Percentiles rank a stretch among this genome's conserved stretches.
Evolutionary conservation across 2,797 vertebrate species (phyloP).

Genomic region (Bradypodion pumilum): DNA sequence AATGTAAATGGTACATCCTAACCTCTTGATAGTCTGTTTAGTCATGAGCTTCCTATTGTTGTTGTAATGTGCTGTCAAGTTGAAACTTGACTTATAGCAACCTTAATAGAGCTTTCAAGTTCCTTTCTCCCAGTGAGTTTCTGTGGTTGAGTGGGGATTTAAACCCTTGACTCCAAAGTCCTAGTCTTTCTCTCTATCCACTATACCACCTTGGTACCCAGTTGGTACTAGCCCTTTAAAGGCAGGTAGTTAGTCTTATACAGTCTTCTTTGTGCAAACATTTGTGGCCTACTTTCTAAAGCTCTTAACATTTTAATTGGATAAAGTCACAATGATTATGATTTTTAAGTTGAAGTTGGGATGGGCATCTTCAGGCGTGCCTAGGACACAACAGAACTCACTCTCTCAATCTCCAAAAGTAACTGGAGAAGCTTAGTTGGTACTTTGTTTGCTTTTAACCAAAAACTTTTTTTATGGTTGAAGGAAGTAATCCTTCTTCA

Average conservation of each 20-base stretch:
- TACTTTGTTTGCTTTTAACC: background rate
- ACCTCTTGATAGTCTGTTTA: background rate
- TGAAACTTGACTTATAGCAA: too few relatives aligned
- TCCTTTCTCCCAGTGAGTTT: too few relatives aligned
- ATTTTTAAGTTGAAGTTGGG: background rate
- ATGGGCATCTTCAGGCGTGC: background rate
- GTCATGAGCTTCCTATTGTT: too few relatives aligned
- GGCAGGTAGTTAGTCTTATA: background rate
- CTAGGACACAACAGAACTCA: background rate
- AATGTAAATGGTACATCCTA: background rate
- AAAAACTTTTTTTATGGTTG: background rate
- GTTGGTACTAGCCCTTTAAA: background rate
- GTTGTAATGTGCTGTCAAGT: too few relatives aligned
- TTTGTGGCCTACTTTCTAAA: background rate
- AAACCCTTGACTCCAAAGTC: too few relatives aligned
- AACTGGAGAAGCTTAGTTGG: background rate
- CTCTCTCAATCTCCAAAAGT: background rate
- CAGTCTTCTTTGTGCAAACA: background rate
- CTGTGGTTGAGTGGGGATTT: too few relatives aligned
- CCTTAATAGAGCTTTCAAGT: too few relatives aligned
- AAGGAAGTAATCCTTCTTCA: background rate
- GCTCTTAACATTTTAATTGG: too few relatives aligned
- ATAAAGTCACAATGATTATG: background rate
- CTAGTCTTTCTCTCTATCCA: too few relatives aligned
- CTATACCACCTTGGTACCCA: too few relatives aligned